phyloP scores from a whole-genome alignment of 2,113 vertebrate genomes.

The Callipepla californica region DNA sequence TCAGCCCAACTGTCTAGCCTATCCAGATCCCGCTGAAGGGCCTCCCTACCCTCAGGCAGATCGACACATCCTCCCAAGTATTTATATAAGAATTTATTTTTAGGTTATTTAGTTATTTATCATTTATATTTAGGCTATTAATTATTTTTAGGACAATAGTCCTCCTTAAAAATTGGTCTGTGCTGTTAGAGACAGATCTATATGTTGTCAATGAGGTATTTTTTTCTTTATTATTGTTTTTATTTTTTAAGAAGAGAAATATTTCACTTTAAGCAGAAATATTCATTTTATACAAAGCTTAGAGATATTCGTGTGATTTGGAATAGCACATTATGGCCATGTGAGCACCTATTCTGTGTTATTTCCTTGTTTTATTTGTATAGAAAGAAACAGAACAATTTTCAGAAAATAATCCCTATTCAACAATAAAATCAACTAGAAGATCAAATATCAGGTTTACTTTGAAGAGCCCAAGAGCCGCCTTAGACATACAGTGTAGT shows the following conservation, averaged over 20 bases:
- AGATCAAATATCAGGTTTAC: background rate
- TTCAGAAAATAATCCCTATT: background rate
- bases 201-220: background rate
- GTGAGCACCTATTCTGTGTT: background rate
- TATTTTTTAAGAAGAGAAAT: background rate
- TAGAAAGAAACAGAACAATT: background rate
- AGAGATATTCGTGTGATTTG: background rate
- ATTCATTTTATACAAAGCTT: background rate
- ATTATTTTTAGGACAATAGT: background rate
- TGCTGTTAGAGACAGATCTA: background rate
- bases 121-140: too few relatives aligned
- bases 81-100: too few relatives aligned
- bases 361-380: background rate
- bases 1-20: too few relatives aligned
- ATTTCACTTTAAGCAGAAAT: background rate
- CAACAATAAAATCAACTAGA: background rate
- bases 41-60: too few relatives aligned
- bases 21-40: too few relatives aligned
- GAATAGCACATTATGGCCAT: accelerated
- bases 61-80: too few relatives aligned
- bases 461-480: background rate
- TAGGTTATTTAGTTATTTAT: too few relatives aligned
- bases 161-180: background rate
- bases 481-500: background rate
- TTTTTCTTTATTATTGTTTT: too few relatives aligned